Base-by-base conservation (phyloP, 1,140 invertebrate species). In the Heliconius hermathena region DNA sequence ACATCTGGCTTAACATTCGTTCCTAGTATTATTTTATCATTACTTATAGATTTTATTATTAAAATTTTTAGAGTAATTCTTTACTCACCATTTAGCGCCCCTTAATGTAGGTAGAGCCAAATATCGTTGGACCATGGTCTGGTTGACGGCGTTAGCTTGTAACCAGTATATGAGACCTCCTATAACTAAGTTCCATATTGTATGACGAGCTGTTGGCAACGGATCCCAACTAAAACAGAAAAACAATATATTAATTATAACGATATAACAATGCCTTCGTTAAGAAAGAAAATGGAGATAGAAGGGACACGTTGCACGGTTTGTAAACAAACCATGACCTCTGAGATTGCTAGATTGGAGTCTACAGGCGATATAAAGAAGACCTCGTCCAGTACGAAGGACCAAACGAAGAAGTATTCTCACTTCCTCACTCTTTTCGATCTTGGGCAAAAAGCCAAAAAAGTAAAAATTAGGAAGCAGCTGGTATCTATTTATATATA, bases 91-190 rank as follows among this genome's bases (percentile, higher is more conserved):
- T 95, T 96, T 96, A 13, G 97, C 97, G 36, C 96, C 95, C 36
- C 92, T 94, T 1, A 97, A 88, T 0, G 95, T 97, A 1, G 97
- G 96, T 70, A 97, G 87, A 0, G 97, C 91, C 8, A 97, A 89
- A 86, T 97, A 97, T 71, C 96, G 91, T 84, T 97, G 97, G 79
- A 96, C 96, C 97, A 96, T 97, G 81, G 95, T 97, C 86, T 98
- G 98, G 88, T 97, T 98, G 8, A 98, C 96, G 0, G 96, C 96
- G 84, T 97, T 97, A 0, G 93, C 88, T 84, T 97, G 96, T 1
- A 98, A 92, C 97, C 97, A 98, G 82, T 97, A 98, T 81, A 98
- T 95, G 38, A 96, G 95, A 1, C 97, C 97, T 1, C 98, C 98
- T 60, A 98, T 89, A 1, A 97, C 93, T 6, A 98, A 92, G 11